phyloP scores from a whole-genome alignment of 1,140 invertebrate genomes.

The Drosophila mayri region DNA sequence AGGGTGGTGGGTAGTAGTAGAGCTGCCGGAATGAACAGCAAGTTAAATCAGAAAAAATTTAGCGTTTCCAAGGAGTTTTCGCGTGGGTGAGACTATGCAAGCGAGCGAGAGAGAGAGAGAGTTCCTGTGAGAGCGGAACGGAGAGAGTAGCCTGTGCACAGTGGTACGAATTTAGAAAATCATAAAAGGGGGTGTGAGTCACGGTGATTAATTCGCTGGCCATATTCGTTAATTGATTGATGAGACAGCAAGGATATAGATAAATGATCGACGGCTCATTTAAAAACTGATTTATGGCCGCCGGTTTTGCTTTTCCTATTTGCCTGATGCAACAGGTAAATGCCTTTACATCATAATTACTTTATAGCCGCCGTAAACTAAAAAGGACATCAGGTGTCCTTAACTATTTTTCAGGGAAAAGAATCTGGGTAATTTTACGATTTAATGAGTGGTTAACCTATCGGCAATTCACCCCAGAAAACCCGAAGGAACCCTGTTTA shows the following conservation, averaged over 20 bases:
- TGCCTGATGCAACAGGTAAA: slow-evolving; percentile 13
- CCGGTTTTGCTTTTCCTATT: slow-evolving; percentile 3
- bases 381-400: slow-evolving; percentile 12
- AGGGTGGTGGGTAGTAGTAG: background rate
- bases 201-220: slow-evolving; percentile 14
- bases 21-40: slow-evolving; percentile 11
- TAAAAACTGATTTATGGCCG: slow-evolving; percentile 19
- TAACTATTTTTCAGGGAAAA: slow-evolving; percentile 2
- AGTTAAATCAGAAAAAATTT: slow-evolving; percentile 1
- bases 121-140: background rate
- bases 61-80: slow-evolving; percentile 24
- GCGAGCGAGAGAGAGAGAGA: background rate
- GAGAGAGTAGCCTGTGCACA: slow-evolving; percentile 15
- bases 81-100: background rate
- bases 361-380: slow-evolving; percentile 21
- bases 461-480: slow-evolving; percentile 2
- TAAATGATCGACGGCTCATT: slow-evolving; percentile 25
- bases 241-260: slow-evolving; percentile 12
- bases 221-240: slow-evolving; percentile 28
- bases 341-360: slow-evolving; percentile 22
- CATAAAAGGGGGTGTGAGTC: slow-evolving; percentile 4
- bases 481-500: background rate
- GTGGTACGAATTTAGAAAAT: slow-evolving; percentile 7
- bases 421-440: background rate
- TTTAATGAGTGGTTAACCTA: slow-evolving; percentile 16